These are phyloP conservation scores for Notocelia uddmanniana DNA, from an alignment of 2,888 invertebrate species.

Conservation along the genomic window DNA sequence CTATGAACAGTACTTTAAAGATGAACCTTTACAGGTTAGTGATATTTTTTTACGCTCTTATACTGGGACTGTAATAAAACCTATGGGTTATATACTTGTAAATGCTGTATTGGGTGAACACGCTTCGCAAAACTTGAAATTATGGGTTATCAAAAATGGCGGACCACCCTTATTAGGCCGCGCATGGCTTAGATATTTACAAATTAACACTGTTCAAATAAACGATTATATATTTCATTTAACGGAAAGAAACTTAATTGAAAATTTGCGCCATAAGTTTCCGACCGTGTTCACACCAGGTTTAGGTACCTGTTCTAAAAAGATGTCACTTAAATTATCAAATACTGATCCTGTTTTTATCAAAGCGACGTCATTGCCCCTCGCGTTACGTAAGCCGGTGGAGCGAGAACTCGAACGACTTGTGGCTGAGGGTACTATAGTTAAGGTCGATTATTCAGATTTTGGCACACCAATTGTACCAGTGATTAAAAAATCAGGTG, in stretches of 20 bases:
- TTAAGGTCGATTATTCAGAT: neutral
- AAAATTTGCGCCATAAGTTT: neutral
- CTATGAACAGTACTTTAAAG: neutral
- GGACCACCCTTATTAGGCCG: neutral
- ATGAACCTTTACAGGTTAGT: neutral
- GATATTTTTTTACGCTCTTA: neutral
- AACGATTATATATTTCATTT: neutral
- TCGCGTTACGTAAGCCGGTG: neutral
- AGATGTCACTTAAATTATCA: neutral
- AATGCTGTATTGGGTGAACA: constrained; percentile 15
- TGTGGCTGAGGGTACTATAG: constrained; percentile 3
- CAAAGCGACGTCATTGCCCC: constrained; percentile 7
- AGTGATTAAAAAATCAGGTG: neutral
- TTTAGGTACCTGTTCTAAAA: neutral
- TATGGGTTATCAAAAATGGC: neutral
- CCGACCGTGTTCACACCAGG: neutral
- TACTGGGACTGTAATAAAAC: neutral
- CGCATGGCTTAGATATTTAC: neutral
- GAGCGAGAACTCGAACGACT: constrained; percentile 9
- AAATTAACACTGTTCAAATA: neutral
- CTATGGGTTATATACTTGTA: neutral
- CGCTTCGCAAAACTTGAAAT: neutral
- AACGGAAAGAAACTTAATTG: neutral
- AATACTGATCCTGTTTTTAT: constrained; percentile 4
- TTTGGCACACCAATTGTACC: neutral